Percentiles rank a stretch among this genome's conserved stretches.
Evolutionary conservation across 2,888 invertebrate species (phyloP).

Genomic region (Melitaea athalia): DNA sequence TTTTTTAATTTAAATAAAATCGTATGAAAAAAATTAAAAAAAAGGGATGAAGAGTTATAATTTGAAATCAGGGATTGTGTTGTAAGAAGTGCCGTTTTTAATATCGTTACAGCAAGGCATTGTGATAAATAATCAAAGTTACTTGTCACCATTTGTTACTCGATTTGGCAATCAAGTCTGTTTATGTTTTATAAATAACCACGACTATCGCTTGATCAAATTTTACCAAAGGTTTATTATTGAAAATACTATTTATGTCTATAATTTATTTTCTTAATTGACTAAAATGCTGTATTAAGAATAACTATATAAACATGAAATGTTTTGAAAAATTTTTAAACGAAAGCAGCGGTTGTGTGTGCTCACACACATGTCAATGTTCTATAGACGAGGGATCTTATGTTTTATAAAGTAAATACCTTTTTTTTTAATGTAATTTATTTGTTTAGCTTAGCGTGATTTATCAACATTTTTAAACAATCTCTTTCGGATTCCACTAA

Average conservation of each 20-base stretch:
- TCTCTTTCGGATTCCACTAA: neutral
- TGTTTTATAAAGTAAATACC: too few relatives aligned
- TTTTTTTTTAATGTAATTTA: constrained; percentile 2
- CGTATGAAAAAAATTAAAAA: too few relatives aligned
- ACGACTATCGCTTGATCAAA: constrained; percentile 6
- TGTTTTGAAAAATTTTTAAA: constrained; percentile 5
- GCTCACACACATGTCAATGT: neutral
- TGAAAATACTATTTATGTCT: neutral
- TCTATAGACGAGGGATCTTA: constrained; percentile 9
- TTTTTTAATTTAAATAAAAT: neutral
- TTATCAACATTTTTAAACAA: neutral
- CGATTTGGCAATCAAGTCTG: constrained; percentile 4
- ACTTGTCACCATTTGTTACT: neutral
- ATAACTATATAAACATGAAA: neutral
- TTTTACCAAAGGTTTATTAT: constrained; percentile 8
- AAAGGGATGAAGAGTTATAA: neutral
- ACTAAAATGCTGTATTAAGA: neutral
- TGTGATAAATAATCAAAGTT: neutral
- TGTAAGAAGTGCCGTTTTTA: neutral
- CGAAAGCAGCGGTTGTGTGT: constrained; percentile 9
- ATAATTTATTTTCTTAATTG: neutral
- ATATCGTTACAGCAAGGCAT: neutral
- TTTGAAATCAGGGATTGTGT: neutral
- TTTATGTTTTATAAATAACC: constrained; percentile 1
- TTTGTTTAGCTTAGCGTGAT: neutral